phyloP scores from a whole-genome alignment of 2,113 vertebrate genomes.

The Cranoglanis bouderius region DNA sequence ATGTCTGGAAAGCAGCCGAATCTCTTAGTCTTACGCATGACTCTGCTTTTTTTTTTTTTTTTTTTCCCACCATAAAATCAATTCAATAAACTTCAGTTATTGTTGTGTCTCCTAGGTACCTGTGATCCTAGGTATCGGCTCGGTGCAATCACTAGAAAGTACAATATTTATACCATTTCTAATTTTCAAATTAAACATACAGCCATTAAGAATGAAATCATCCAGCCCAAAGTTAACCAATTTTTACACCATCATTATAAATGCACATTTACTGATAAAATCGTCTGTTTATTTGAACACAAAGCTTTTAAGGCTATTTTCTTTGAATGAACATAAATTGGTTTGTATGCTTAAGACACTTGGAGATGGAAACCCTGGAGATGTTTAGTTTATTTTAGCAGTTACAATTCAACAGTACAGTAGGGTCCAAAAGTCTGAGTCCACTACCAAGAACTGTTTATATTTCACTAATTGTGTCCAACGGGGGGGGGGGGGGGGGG shows the following conservation, averaged over 20 bases:
- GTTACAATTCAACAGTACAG: background rate
- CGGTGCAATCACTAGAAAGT: background rate
- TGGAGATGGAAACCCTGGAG: background rate
- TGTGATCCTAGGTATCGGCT: background rate
- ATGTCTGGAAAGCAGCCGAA: background rate
- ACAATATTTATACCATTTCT: background rate
- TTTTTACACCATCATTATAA: background rate
- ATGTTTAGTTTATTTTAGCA: background rate
- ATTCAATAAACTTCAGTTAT: background rate
- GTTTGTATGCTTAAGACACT: too few species aligned
- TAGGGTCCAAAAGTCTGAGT: background rate
- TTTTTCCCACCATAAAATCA: background rate
- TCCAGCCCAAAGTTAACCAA: background rate
- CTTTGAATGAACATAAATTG: background rate
- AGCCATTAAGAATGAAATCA: background rate
- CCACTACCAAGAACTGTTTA: background rate
- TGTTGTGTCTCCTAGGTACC: background rate
- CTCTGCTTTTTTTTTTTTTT: background rate
- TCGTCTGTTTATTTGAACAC: background rate
- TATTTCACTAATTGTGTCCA: background rate
- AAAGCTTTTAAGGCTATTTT: background rate
- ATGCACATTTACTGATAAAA: background rate
- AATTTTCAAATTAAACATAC: background rate
- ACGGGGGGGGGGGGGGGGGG: too few species aligned
- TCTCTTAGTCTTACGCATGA: background rate